These are phyloP conservation scores for Clarias fuscus DNA, from an alignment of 2,797 vertebrate genomes.

Conservation along the genomic window DNA sequence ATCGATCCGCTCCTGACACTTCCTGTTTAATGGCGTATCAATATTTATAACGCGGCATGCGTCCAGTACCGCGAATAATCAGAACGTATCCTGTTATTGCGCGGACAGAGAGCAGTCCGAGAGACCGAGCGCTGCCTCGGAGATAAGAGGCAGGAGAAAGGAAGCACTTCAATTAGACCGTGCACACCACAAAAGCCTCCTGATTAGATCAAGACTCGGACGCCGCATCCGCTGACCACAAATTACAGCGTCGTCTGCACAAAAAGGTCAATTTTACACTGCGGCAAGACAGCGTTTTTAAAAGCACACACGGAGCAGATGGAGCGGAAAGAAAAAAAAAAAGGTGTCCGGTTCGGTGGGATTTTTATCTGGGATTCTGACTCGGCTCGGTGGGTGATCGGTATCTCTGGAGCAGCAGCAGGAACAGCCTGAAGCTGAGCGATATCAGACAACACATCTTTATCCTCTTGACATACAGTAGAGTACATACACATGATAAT, in stretches of 20 bases:
- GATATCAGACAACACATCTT: background rate
- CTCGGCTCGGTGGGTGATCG: background rate
- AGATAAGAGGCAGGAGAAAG: slow-evolving; percentile 18
- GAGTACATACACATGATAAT: background rate
- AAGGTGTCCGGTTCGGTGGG: slow-evolving; percentile 41
- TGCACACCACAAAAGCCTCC: slow-evolving; percentile 50
- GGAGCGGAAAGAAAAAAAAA: slow-evolving; percentile 19
- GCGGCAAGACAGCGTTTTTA: slow-evolving; percentile 44
- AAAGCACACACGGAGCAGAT: background rate
- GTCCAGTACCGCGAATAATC: slow-evolving; percentile 7
- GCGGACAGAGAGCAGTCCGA: background rate
- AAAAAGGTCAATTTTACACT: slow-evolving; percentile 66
- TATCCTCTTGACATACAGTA: slow-evolving; percentile 6
- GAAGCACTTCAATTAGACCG: slow-evolving; percentile 32
- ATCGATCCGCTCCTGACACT: slow-evolving; percentile 33
- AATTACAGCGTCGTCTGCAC: slow-evolving; percentile 60
- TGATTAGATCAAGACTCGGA: slow-evolving; percentile 60
- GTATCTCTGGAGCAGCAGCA: background rate
- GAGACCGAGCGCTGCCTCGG: background rate
- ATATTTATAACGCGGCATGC: slow-evolving; percentile 39
- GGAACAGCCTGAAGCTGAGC: background rate
- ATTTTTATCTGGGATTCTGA: slow-evolving; percentile 41
- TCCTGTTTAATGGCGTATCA: slow-evolving; percentile 22
- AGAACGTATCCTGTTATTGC: no score
- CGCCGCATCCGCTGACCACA: slow-evolving; percentile 53